Evolutionary conservation across 2,888 invertebrate species (phyloP).

Genomic region (Cantharis nigra): DNA sequence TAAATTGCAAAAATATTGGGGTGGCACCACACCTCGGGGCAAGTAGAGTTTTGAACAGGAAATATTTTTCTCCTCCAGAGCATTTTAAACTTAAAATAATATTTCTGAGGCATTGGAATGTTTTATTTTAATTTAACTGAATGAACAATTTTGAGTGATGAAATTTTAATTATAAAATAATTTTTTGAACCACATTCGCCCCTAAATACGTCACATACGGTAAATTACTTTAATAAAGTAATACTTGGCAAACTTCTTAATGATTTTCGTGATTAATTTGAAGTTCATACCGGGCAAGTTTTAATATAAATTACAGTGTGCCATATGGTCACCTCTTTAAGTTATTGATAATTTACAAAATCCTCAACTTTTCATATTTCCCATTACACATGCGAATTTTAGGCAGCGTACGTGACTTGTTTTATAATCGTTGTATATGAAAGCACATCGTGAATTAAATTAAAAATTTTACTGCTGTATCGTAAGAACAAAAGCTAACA

Average conservation of each 20-base stretch:
- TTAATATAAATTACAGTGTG: neutral
- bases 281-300: neutral
- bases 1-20: neutral
- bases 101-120: neutral
- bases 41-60: neutral
- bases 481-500: neutral
- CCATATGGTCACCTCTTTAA: neutral
- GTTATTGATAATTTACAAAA: neutral
- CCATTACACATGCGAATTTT: conserved; percentile 9
- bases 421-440: neutral
- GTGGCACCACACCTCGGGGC: neutral
- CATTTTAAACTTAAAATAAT: neutral
- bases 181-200: neutral
- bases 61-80: neutral
- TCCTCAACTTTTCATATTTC: neutral
- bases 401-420: conserved; percentile 6
- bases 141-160: neutral
- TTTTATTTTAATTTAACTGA: neutral
- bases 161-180: neutral
- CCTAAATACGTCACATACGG: neutral
- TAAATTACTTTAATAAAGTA: neutral
- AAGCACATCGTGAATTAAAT: neutral
- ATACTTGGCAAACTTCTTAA: neutral
- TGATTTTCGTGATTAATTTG: neutral
- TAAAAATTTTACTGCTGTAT: neutral